Evolutionary conservation across 1,140 invertebrate species (phyloP), one percentile per base, ranked within the genome.

Genomic region (Diuraphis noxia): DNA sequence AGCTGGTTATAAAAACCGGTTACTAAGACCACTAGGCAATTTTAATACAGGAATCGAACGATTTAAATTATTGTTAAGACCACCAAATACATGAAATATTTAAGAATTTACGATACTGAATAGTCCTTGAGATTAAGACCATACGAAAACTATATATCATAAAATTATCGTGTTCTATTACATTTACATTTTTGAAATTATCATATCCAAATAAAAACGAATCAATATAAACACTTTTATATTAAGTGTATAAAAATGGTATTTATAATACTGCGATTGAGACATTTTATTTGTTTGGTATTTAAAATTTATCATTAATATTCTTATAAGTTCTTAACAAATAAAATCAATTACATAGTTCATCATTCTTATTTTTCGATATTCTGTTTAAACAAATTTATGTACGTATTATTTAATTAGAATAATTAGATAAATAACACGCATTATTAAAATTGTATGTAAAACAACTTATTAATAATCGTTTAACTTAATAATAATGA

Each of bases 1-100:
- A 86, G 85, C 25, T 86, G 34, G 43, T 86, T 52, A 52, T 86
- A 49, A 86, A 85, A 86, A 86, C 85, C 46, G 34, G 85, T 86
- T 86, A 86, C n/a, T 52, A 49, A 52, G 7, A 25, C n/a, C 23
- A 86, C 85, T 1, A 86, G 34, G 85, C 34, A 86, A 49, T 36
- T 52, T 86, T 86, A 36, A 86, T 49, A 86, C 0, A 86, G 5
- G 21, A 52, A 36, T 52, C 49, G 19, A 46, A 85, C 36, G 25
- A 40, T 82, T 86, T 86, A 52, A 86, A 86, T n/a, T 34, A 86
- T 86, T 9, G 85, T 38, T 25, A 41, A 2, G 30, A 84, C 34
- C 21, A 86, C 5, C 25, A 86, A 52, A 86, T 13, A 86, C 9
- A 86, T 86, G 34, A 9, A 52, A 82, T 25, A 34, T 86, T 52